These are phyloP conservation scores for Chiloscyllium plagiosum DNA, from an alignment of 2,113 vertebrate species.

Conservation along the genomic window DNA sequence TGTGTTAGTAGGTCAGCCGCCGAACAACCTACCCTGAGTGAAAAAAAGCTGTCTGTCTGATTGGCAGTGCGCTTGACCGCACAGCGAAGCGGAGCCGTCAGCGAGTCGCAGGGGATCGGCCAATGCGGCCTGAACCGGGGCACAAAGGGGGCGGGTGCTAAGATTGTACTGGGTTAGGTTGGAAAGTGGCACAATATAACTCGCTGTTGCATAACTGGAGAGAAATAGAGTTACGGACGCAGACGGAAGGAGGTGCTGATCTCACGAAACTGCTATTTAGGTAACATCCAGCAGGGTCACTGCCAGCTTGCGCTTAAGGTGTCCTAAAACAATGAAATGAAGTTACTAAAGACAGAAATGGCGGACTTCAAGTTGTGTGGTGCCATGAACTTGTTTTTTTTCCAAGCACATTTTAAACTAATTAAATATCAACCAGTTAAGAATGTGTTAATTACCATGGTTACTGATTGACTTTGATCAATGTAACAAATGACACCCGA, in stretches of 20 bases:
- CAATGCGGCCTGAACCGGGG: not conserved
- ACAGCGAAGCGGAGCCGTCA: conserved; percentile 45
- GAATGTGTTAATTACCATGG: not conserved
- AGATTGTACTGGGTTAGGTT: not conserved
- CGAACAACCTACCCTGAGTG: not conserved
- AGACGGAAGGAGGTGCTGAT: conserved; percentile 14
- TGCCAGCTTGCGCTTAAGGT: conserved; percentile 24
- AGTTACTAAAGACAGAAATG: not conserved
- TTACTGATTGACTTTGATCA: not conserved
- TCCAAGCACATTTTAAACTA: not conserved
- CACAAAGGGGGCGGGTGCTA: not conserved
- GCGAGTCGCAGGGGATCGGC: conserved; percentile 41
- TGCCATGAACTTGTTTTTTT: too few species aligned
- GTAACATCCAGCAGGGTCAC: conserved; percentile 1
- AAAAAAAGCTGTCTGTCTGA: not conserved
- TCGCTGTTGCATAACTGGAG: conserved; percentile 16
- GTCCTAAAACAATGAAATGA: not conserved
- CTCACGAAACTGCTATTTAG: conserved; percentile 27
- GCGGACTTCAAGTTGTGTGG: too few species aligned
- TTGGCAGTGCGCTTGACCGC: conserved; percentile 42
- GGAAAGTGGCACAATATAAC: not conserved
- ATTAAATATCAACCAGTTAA: not conserved
- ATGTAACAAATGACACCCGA: not conserved
- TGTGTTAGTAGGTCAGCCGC: conserved; percentile 92
- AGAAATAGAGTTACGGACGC: conserved; percentile 21